A percentile compares a stretch with the other conserved stretches of the same genome.
These are phyloP conservation scores for Blastobasis lacticolella DNA, from an alignment of 2,888 invertebrate species.

Conservation along the genomic window DNA sequence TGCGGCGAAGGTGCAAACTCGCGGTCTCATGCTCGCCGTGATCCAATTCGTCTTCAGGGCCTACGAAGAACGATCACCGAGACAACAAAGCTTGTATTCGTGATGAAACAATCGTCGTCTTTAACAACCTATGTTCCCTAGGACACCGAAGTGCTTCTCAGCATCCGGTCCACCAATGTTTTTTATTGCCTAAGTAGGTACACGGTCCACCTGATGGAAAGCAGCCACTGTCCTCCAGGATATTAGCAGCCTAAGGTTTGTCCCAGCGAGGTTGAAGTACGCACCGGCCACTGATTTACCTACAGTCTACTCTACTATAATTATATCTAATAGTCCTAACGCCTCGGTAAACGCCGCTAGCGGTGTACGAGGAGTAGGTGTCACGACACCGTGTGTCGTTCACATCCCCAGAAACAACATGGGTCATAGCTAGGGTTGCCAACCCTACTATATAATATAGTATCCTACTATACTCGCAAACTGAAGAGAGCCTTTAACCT, in stretches of 20 bases:
- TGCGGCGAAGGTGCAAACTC: background rate
- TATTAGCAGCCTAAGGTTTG: no score
- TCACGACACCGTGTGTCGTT: slow-evolving; percentile 39
- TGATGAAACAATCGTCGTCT: background rate
- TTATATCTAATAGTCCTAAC: slow-evolving; percentile 1
- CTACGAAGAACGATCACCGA: background rate
- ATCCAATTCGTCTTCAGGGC: background rate
- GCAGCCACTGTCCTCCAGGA: no score
- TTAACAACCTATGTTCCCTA: slow-evolving; percentile 77
- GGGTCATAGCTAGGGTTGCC: slow-evolving; percentile 48
- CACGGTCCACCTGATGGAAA: no score
- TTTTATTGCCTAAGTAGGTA: no score
- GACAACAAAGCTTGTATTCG: background rate
- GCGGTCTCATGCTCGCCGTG: background rate
- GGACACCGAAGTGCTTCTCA: slow-evolving; percentile 80
- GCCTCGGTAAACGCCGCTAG: slow-evolving; percentile 64
- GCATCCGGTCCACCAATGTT: slow-evolving; percentile 76
- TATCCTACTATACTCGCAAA: no score
- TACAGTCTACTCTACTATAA: slow-evolving; percentile 59
- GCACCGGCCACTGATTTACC: slow-evolving; percentile 67
- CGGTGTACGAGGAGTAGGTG: slow-evolving; percentile 57
- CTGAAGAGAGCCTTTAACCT: no score
- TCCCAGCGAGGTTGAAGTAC: slow-evolving; percentile 80
- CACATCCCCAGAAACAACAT: slow-evolving; percentile 27
- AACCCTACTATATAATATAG: no score